These are phyloP conservation scores for Drosophila mimica DNA, from an alignment of 2,888 invertebrate species.

Conservation along the genomic window DNA sequence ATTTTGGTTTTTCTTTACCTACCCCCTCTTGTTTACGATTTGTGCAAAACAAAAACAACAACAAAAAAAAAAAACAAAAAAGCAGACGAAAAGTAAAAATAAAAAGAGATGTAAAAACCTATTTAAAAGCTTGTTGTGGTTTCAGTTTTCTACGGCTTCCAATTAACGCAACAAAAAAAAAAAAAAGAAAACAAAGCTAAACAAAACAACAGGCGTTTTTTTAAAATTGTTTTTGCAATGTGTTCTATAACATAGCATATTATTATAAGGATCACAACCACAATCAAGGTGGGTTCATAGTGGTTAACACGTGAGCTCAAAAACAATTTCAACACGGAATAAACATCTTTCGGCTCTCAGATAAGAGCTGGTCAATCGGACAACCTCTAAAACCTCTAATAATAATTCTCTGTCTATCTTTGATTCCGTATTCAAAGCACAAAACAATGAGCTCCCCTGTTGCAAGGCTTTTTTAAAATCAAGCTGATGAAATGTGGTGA, in stretches of 20 bases:
- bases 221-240: constrained; percentile 18
- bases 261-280: constrained; percentile 14
- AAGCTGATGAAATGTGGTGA: constrained; percentile 50
- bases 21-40: constrained; percentile 27
- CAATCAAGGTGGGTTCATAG: constrained; percentile 34
- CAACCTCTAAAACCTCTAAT: constrained; percentile 18
- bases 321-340: constrained; percentile 8
- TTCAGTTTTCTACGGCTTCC: constrained; percentile 55
- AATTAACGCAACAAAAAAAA: constrained; percentile 33
- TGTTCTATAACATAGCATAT: constrained; percentile 12
- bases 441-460: neutral
- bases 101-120: constrained; percentile 22
- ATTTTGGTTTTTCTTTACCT: constrained; percentile 1
- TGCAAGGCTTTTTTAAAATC: neutral
- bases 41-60: constrained; percentile 13
- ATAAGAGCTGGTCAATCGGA: constrained; percentile 30
- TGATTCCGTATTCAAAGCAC: constrained; percentile 2
- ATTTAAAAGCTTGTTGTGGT: constrained; percentile 52
- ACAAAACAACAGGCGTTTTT: constrained; percentile 18
- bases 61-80: neutral
- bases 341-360: constrained; percentile 20
- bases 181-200: neutral
- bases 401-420: constrained; percentile 1
- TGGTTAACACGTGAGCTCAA: constrained; percentile 28
- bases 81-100: neutral